A percentile compares a stretch with the other conserved stretches of the same genome.
phyloP scores from a whole-genome alignment of 2,888 invertebrate genomes.

The Drosophila kuntzei region DNA sequence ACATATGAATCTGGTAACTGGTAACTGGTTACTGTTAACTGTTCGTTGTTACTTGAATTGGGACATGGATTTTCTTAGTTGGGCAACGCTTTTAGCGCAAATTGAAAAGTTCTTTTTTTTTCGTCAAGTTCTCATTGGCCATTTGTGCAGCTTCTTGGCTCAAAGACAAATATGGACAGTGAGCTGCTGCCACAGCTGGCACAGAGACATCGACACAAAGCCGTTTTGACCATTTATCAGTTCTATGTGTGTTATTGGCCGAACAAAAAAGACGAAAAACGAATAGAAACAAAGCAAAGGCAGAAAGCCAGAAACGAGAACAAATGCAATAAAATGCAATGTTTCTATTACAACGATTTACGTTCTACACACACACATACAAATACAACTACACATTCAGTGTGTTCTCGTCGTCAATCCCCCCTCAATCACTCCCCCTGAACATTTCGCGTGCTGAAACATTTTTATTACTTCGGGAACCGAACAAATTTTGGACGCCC shows the following conservation, averaged over 20 bases:
- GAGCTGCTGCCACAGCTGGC: constrained; percentile 57
- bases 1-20: constrained; percentile 51
- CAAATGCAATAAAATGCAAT: constrained; percentile 82
- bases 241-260: constrained; percentile 73
- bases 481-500: constrained; percentile 56
- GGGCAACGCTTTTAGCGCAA: constrained; percentile 61
- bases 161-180: constrained; percentile 66
- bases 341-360: constrained; percentile 81
- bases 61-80: constrained; percentile 36
- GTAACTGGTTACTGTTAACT: constrained; percentile 6
- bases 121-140: constrained; percentile 44
- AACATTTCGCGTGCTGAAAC: constrained; percentile 51
- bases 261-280: constrained; percentile 31
- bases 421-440: background rate
- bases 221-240: constrained; percentile 79
- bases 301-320: constrained; percentile 49
- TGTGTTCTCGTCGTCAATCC: constrained; percentile 36
- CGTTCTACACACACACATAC: constrained; percentile 54
- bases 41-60: background rate
- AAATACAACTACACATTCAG: background rate
- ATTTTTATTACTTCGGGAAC: constrained; percentile 72
- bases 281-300: constrained; percentile 26
- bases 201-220: constrained; percentile 69
- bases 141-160: constrained; percentile 51
- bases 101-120: constrained; percentile 61